Evolutionary conservation across 2,888 invertebrate genomes (phyloP), one percentile per base, ranked within the genome.

Genomic region (Cantharis rufa): DNA sequence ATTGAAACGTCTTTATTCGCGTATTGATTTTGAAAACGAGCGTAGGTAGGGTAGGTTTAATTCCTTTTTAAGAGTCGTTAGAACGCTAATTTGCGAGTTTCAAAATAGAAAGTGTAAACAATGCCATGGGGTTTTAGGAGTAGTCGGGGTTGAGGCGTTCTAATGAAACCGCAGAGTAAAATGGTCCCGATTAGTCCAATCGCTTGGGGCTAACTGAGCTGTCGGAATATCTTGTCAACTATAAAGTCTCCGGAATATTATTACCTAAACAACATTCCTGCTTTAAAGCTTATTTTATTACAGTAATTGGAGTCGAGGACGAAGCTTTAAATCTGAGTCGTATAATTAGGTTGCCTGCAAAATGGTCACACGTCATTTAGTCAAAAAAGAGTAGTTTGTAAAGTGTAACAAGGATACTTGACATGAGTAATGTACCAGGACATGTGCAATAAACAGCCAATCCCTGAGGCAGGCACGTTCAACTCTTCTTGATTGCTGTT

Each of bases 401-500:
- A 78, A 64, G 66, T 69, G 78, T 78, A 78, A 74, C 78, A 62
- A 78, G 74, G 72, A 74, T 70, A 70, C 76, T 78, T 74, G 76
- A 78, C 76, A 76, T 76, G 78, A 78, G 76, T 78, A 78, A 78
- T 78, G 76, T 71, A 74, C 74, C 72, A 77, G 81, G 77, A 72
- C 79, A 80, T 74, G 80, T 79, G 79, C 80, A 80, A 79, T 78
- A 79, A 80, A 81, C 81, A 81, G 80, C 82, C 84, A 82, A 83
- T 84, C 84, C 81, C 77, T 74, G 80, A 81, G 82, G 79, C 83
- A 80, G 82, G 82, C 85, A 85, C 85, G 84, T 84, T 81, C 80
- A 81, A 78, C 72, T 79, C 81, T 80, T 80, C 82, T 83, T 84
- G 84, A 86, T 85, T 85, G 85, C 81, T 80, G 84, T 84, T 85